phyloP scores from a whole-genome alignment of 2,797 vertebrate species.

The Eleutherodactylus coqui region DNA sequence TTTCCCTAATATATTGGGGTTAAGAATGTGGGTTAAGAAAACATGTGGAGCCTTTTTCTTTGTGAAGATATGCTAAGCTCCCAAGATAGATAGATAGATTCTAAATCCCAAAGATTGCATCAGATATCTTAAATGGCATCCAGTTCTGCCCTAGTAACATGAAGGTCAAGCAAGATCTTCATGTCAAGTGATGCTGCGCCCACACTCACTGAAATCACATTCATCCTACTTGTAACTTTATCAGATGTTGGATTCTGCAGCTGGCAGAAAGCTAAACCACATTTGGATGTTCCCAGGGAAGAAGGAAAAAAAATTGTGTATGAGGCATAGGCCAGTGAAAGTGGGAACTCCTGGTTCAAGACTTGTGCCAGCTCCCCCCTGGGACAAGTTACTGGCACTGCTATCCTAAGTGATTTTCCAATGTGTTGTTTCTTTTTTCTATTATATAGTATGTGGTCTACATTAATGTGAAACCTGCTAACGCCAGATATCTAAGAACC shows the following conservation, averaged over 20 bases:
- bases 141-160: not conserved
- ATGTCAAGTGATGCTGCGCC: conserved; percentile 19
- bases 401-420: not conserved
- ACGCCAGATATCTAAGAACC: not conserved
- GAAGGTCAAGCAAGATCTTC: conserved; percentile 5
- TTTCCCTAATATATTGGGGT: not conserved
- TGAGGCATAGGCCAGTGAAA: conserved; percentile 32
- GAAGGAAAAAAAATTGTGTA: conserved; percentile 23
- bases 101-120: not conserved
- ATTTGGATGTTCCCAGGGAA: conserved; percentile 46
- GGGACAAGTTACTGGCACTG: conserved; percentile 23
- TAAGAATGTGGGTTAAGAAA: not conserved
- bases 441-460: not conserved
- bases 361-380: conserved; percentile 5
- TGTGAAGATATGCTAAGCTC: too few species aligned
- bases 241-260: conserved; percentile 49
- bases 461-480: conserved; percentile 10
- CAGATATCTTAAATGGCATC: not conserved
- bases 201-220: conserved; percentile 28
- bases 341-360: conserved; percentile 32
- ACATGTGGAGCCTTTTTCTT: not conserved
- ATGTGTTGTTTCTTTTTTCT: conserved; percentile 6
- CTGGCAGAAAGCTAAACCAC: conserved; percentile 34
- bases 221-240: conserved; percentile 49
- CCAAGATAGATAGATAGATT: not conserved